Conservation (phyloP, 2,797 vertebrate genomes). For the Brachymystax lenok region DNA sequence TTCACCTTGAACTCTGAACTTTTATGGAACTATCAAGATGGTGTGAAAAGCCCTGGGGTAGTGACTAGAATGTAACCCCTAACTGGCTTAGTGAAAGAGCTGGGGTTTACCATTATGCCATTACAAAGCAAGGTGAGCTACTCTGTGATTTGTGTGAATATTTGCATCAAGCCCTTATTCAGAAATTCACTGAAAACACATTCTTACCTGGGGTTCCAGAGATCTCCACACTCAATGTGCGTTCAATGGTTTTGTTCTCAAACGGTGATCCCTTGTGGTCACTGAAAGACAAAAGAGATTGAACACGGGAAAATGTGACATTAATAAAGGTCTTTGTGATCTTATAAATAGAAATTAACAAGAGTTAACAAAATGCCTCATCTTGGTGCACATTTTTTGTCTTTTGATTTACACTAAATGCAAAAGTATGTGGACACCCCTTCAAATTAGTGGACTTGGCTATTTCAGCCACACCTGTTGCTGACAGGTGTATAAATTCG, state of each 20-base stretch:
- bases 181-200: not conserved
- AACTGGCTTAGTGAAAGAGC: not conserved
- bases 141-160: not conserved
- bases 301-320: conserved; percentile 67
- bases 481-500: no score
- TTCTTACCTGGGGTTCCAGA: conserved; percentile 98
- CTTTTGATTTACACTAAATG: conserved; percentile 27
- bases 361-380: conserved; percentile 76
- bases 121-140: not conserved
- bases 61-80: conserved; percentile 14
- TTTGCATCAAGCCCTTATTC: not conserved
- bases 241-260: conserved; percentile 99
- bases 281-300: conserved; percentile 89
- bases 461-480: no score
- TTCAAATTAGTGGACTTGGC: no score
- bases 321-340: conserved; percentile 73
- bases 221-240: conserved; percentile 99
- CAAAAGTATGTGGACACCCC: no score
- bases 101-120: not conserved
- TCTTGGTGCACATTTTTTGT: conserved; percentile 54
- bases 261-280: conserved; percentile 99
- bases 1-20: conserved; percentile 72
- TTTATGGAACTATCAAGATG: conserved; percentile 49
- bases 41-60: conserved; percentile 14
- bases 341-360: conserved; percentile 77